Conservation (phyloP, 92 coral and sea anemone species). For the Actinernus sp. region DNA sequence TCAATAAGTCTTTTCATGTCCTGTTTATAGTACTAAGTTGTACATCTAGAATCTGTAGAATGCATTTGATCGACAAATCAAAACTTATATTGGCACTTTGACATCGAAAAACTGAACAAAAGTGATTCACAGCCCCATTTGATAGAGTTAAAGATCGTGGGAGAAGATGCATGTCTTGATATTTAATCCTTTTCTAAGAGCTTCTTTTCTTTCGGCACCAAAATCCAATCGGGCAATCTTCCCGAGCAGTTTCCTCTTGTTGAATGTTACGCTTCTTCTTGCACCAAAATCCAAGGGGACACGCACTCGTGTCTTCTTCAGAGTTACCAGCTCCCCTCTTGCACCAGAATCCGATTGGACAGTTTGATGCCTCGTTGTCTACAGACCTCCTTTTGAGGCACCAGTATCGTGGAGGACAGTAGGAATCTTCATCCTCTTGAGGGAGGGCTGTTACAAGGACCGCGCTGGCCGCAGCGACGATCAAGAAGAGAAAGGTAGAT, state of each 20-base stretch:
- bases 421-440: not conserved
- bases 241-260: too few species aligned
- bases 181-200: too few species aligned
- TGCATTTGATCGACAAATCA: too few species aligned
- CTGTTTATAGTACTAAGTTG: too few species aligned
- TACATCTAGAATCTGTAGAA: too few species aligned
- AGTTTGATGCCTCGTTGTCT: too few species aligned
- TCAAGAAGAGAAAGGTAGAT: slow-evolving; percentile 16
- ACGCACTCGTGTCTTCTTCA: slow-evolving; percentile 9
- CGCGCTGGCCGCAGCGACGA: slow-evolving; percentile 34
- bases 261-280: slow-evolving; percentile 62
- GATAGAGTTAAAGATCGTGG: too few species aligned
- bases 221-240: slow-evolving; percentile 60
- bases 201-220: slow-evolving; percentile 50
- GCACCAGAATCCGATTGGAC: slow-evolving; percentile 81
- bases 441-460: slow-evolving; percentile 10
- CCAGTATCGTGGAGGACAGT: slow-evolving; percentile 21
- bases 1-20: too few species aligned
- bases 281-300: slow-evolving; percentile 78
- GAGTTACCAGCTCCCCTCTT: slow-evolving; percentile 41
- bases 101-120: too few species aligned
- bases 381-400: slow-evolving; percentile 53
- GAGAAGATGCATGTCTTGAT: too few species aligned
- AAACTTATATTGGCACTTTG: too few species aligned
- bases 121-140: too few species aligned